Conservation (phyloP, 2,113 vertebrate species). For the Atrichornis clamosus region DNA sequence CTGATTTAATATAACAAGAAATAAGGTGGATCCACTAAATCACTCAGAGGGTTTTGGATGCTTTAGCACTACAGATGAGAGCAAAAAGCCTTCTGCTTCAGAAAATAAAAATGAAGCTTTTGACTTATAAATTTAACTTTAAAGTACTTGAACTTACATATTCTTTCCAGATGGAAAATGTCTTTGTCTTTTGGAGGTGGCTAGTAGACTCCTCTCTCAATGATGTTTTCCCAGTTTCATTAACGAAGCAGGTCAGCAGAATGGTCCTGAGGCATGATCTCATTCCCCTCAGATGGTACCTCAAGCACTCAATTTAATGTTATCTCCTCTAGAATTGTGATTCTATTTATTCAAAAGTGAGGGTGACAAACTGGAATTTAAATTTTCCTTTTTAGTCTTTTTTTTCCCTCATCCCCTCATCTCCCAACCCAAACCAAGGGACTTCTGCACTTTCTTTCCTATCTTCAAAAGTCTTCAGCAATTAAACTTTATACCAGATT, state of each 20-base stretch:
- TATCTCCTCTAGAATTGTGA: neutral
- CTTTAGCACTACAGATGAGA: neutral
- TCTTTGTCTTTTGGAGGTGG: neutral
- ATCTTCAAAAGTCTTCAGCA: neutral
- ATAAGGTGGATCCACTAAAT: neutral
- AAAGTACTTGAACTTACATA: neutral
- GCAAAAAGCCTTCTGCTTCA: neutral
- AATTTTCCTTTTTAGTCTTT: neutral
- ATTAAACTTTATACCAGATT: neutral
- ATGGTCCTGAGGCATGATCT: neutral
- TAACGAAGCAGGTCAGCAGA: neutral
- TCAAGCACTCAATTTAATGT: neutral
- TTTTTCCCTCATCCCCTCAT: fast-evolving
- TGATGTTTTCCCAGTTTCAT: neutral
- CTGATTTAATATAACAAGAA: neutral
- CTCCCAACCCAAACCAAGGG: neutral
- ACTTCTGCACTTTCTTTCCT: neutral
- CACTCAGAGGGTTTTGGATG: fast-evolving
- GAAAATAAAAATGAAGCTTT: neutral
- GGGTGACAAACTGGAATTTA: neutral
- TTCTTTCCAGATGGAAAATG: neutral
- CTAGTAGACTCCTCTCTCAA: neutral
- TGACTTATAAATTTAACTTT: neutral
- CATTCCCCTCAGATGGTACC: neutral
- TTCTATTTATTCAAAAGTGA: neutral